Evolutionary conservation across 2,888 invertebrate genomes (phyloP).

Genomic region (Oegoconia quadripuncta): DNA sequence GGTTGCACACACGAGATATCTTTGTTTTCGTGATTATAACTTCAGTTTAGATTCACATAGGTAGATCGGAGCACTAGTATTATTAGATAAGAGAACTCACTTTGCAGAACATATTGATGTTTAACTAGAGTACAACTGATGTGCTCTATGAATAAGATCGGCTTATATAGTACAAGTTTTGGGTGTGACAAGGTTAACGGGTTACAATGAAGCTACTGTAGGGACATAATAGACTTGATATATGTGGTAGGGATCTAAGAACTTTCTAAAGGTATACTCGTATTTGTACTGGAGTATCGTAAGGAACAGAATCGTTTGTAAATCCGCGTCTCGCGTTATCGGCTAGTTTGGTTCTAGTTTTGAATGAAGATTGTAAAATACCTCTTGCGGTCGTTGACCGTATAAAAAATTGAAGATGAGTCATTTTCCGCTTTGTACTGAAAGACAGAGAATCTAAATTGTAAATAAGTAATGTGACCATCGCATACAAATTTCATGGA

Average conservation of each 20-base stretch:
- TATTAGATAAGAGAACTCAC: constrained; percentile 38
- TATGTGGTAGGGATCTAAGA: too few relatives aligned
- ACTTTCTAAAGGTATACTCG: too few relatives aligned
- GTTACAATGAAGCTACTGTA: constrained; percentile 40
- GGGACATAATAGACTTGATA: background rate
- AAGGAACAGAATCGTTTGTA: background rate
- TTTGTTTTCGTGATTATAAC: too few relatives aligned
- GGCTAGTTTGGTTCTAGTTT: too few relatives aligned
- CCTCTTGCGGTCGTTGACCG: constrained; percentile 24
- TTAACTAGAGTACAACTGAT: constrained; percentile 49
- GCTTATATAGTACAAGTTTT: constrained; percentile 58
- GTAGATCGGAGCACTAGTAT: too few relatives aligned
- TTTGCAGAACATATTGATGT: constrained; percentile 61
- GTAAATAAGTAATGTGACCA: background rate
- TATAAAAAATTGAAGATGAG: constrained; percentile 23
- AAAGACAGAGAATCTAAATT: too few relatives aligned
- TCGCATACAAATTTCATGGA: too few relatives aligned
- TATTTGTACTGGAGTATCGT: too few relatives aligned
- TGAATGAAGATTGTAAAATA: constrained; percentile 11
- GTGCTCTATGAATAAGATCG: constrained; percentile 32
- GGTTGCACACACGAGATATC: constrained; percentile 4
- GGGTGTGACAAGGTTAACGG: constrained; percentile 60
- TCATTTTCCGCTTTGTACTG: too few relatives aligned
- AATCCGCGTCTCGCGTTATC: too few relatives aligned
- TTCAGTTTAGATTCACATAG: too few relatives aligned